These are phyloP conservation scores for Lissocephala sabroskyi DNA, from an alignment of 2,888 invertebrate genomes.

Conservation along the genomic window DNA sequence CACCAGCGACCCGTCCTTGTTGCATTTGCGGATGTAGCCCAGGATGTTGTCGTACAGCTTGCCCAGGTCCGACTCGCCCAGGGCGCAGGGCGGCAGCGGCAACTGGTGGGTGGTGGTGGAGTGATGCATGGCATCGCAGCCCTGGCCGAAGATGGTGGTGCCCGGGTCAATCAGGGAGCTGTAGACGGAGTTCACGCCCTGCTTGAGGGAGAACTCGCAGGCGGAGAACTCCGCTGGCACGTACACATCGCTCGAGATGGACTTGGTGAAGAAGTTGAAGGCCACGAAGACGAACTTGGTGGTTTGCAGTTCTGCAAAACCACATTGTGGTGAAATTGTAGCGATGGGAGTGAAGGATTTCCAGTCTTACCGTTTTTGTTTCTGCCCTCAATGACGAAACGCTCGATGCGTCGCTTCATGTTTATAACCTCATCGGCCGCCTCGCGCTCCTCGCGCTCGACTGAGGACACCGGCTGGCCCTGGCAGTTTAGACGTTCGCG, in stretches of 20 bases:
- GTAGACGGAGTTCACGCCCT: conserved; percentile 71
- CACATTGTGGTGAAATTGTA: not conserved
- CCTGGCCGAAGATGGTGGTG: conserved; percentile 72
- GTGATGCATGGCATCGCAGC: conserved; percentile 71
- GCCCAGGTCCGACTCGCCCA: conserved; percentile 58
- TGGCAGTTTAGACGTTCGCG: conserved; percentile 48
- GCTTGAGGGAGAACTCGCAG: conserved; percentile 72
- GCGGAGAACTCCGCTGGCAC: conserved; percentile 75
- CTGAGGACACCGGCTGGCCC: conserved; percentile 43
- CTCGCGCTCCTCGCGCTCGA: conserved; percentile 44
- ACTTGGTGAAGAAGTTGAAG: conserved; percentile 67
- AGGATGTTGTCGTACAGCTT: conserved; percentile 71
- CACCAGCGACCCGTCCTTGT: conserved; percentile 57
- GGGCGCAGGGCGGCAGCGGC: conserved; percentile 69
- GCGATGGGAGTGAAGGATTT: not conserved
- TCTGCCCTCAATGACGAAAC: conserved; percentile 41
- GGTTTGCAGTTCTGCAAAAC: conserved; percentile 52
- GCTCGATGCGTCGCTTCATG: conserved; percentile 63
- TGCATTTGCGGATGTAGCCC: conserved; percentile 63
- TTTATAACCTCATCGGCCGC: conserved; percentile 27
- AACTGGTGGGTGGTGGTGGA: conserved; percentile 73
- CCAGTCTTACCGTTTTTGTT: conserved; percentile 46
- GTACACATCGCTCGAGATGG: conserved; percentile 52
- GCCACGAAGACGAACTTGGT: conserved; percentile 58
- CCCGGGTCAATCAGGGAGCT: conserved; percentile 72